Evolutionary conservation across 2,113 vertebrate species (phyloP).

Genomic region (Microcebus tavaratra): DNA sequence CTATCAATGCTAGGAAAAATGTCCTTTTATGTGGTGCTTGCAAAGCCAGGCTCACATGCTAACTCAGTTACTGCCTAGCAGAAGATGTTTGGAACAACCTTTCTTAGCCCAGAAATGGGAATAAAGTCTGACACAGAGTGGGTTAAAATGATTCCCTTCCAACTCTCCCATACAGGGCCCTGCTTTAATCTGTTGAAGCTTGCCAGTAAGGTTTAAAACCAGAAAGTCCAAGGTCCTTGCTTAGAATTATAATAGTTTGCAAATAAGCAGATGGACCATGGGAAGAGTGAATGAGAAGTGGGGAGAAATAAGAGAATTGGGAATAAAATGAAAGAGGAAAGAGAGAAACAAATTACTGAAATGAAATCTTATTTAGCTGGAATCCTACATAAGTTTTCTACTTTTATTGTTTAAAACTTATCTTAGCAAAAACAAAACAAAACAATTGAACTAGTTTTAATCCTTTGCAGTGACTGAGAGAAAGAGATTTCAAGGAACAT

Average conservation of each 20-base stretch:
- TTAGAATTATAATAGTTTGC: not conserved
- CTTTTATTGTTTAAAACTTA: not conserved
- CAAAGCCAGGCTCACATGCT: not conserved
- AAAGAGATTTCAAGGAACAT: not conserved
- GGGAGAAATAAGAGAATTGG: not conserved
- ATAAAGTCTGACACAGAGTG: not conserved
- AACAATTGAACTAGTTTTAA: not conserved
- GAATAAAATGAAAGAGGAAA: not conserved
- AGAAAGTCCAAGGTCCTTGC: not conserved
- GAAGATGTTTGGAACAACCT: not conserved
- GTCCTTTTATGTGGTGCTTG: not conserved
- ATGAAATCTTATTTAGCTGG: not conserved
- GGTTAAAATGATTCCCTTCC: conserved; percentile 38
- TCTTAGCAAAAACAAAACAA: conserved; percentile 19
- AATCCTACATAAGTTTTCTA: not conserved
- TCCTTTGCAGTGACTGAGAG: not conserved
- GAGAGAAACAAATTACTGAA: not conserved
- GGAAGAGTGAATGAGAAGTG: not conserved
- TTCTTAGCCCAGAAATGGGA: not conserved
- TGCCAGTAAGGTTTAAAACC: not conserved
- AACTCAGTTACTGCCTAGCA: not conserved
- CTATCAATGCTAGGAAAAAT: not conserved
- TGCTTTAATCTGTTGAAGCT: conserved; percentile 15
- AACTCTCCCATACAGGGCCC: not conserved
- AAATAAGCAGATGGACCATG: not conserved